Conservation (phyloP, 2,113 vertebrate genomes). For the Calyptomena viridis region DNA sequence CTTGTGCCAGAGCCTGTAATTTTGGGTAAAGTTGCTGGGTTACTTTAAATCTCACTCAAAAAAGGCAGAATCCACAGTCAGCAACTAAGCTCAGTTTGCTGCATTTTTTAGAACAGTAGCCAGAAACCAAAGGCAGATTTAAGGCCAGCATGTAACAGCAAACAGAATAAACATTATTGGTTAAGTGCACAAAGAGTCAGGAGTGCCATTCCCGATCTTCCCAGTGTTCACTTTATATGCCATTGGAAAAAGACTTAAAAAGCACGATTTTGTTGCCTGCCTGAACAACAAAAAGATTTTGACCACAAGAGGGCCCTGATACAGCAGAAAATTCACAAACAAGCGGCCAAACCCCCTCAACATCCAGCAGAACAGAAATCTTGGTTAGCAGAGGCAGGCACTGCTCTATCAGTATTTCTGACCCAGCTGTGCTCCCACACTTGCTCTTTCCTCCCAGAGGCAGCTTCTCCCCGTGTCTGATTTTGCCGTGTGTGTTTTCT, state of each 20-base stretch:
- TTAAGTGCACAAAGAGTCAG: neutral
- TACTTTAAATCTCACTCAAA: neutral
- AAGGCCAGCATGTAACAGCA: neutral
- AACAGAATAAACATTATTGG: neutral
- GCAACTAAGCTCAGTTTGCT: neutral
- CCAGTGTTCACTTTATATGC: neutral
- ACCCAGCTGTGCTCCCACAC: neutral
- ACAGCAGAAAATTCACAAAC: neutral
- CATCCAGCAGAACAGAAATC: neutral
- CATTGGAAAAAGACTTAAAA: neutral
- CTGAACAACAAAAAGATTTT: neutral
- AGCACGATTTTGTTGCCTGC: neutral
- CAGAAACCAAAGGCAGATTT: neutral
- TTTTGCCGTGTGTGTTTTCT: neutral
- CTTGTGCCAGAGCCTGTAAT: neutral
- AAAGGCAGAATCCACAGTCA: neutral
- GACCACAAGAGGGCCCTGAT: slow-evolving; percentile 64
- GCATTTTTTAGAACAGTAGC: neutral
- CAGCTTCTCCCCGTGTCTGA: neutral
- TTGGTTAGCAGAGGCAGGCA: neutral
- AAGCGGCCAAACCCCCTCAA: neutral
- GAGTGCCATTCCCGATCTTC: neutral
- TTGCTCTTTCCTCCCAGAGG: neutral
- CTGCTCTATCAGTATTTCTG: neutral
- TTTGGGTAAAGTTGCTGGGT: neutral